These are phyloP conservation scores for Osedax frankpressi DNA, from an alignment of 2,888 invertebrate genomes.

Conservation along the genomic window DNA sequence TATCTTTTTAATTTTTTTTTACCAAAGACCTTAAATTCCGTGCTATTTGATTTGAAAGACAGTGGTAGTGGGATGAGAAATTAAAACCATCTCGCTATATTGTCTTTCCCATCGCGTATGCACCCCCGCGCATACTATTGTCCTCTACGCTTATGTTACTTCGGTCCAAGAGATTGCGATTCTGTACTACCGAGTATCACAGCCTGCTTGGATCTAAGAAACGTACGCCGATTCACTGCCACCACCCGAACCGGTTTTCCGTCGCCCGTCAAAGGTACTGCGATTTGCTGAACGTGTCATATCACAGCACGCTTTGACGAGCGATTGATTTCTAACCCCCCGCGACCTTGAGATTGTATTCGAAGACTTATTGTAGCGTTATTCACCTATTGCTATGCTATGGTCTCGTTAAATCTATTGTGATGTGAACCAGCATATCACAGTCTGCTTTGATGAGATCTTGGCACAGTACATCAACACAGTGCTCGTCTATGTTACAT, in stretches of 20 bases:
- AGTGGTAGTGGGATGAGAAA: conserved; percentile 89
- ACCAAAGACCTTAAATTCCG: no score
- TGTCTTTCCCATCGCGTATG: conserved; percentile 63
- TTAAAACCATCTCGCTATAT: conserved; percentile 72
- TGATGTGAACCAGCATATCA: conserved; percentile 77
- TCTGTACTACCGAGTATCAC: conserved; percentile 22
- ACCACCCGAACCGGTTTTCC: neutral
- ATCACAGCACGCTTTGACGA: conserved; percentile 95
- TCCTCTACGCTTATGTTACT: neutral
- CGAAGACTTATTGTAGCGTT: neutral
- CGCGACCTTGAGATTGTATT: no score
- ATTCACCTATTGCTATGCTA: conserved; percentile 6
- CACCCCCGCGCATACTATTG: neutral
- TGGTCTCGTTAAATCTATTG: conserved; percentile 70
- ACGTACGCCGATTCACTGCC: neutral
- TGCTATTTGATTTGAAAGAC: conserved; percentile 67
- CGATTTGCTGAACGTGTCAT: conserved; percentile 53
- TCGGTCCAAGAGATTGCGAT: conserved; percentile 21
- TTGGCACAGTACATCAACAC: neutral
- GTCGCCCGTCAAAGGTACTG: conserved; percentile 15
- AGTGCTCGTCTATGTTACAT: neutral
- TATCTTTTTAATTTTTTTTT: no score
- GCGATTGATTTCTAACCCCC: conserved; percentile 49
- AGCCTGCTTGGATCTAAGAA: conserved; percentile 24
- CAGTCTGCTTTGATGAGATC: conserved; percentile 81